Base-by-base conservation (phyloP, 2,113 vertebrate genomes). In the Nesogale talazaci region DNA sequence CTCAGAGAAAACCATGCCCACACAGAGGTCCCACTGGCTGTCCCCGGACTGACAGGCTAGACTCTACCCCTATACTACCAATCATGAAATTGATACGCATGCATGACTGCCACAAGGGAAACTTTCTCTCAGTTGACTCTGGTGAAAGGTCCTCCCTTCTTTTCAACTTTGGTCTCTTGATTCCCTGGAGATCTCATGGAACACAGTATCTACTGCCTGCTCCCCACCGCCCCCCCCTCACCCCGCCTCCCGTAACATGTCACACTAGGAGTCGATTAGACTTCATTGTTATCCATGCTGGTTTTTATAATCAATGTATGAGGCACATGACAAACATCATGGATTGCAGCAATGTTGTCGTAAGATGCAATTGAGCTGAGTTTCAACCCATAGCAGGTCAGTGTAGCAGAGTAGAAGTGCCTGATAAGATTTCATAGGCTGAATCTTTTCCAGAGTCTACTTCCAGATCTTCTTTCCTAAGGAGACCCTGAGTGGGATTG, bases 221-320 rank as follows among this genome's bases (percentile, higher is more conserved):
- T 69, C 65, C 17, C 27, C 31, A 11, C 5, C 31, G 9, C 2
- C 15, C 31, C 11, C 3, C 6, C 2, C 9, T n/a, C n/a, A n/a
- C 5, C 31, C 46, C 2, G 31, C 31, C 11, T 12, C 6, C 2
- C 9, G 46, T 5, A 52, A 52, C 14, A 5, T 9, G 46, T 12
- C 31, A 69, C 65, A n/a, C 74, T 56, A 17, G 6, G 84, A 12
- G 31, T 76, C 91, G 56, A 69, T 57, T 59, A n/a, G 56, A 65
- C 22, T 89, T 94, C 75, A 31, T 78, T 84, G 42, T 89, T 88
- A 74, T 69, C 72, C 63, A 34, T 82, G 40, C 76, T 59, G 19
- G 88, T 93, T 83, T 93, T 94, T 61, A 93, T 82, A 92, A 86
- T 84, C 67, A 78, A 31, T 56, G 25, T 3, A 36, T 75, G 3